phyloP scores from a whole-genome alignment of 2,888 invertebrate genomes.

The Apomyelois bistriatella region DNA sequence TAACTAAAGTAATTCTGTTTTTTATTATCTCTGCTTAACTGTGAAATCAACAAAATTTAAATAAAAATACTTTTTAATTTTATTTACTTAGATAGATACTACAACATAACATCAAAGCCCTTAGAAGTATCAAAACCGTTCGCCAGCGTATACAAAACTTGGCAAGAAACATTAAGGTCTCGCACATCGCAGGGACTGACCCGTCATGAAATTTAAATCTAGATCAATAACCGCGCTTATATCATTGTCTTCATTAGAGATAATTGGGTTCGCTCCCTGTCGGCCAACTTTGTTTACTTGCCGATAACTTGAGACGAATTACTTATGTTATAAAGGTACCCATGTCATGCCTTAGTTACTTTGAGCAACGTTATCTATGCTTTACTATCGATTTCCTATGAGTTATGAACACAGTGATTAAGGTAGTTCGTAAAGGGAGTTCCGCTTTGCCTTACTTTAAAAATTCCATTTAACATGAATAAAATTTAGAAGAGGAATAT shows the following conservation, averaged over 20 bases:
- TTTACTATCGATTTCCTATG: background rate
- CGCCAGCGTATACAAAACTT: slow-evolving; percentile 52
- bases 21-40: too few species aligned
- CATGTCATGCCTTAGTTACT: slow-evolving; percentile 9
- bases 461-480: too few species aligned
- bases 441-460: too few species aligned
- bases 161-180: slow-evolving; percentile 77
- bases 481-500: too few species aligned
- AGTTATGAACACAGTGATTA: background rate
- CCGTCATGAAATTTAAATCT: slow-evolving; percentile 81
- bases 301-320: slow-evolving; percentile 77
- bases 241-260: slow-evolving; percentile 81
- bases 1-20: too few species aligned
- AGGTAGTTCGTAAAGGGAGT: background rate
- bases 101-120: slow-evolving; percentile 10
- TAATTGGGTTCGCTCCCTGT: slow-evolving; percentile 78
- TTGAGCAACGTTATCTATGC: slow-evolving; percentile 6
- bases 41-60: too few species aligned
- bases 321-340: slow-evolving; percentile 57
- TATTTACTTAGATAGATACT: background rate
- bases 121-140: slow-evolving; percentile 45
- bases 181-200: slow-evolving; percentile 77
- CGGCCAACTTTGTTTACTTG: slow-evolving; percentile 76
- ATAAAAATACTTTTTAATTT: too few species aligned
- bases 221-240: slow-evolving; percentile 80